Percentiles rank a stretch among this genome's conserved stretches.
Conservation (phyloP, 2,113 vertebrate species). For the Myrmecophaga tridactyla region DNA sequence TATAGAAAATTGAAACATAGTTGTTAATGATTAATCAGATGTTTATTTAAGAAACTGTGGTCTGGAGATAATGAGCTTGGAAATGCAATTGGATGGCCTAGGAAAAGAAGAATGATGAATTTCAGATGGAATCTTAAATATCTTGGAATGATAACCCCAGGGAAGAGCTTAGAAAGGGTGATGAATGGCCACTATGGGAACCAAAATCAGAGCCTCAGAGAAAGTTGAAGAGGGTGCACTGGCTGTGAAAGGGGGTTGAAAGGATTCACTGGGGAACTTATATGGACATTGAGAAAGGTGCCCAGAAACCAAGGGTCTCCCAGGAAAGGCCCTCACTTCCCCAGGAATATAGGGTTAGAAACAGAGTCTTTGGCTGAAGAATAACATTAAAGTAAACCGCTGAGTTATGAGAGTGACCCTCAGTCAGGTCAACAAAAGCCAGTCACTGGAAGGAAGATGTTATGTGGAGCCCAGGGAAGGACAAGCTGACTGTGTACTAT, state of each 20-base stretch:
- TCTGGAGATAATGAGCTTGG: not conserved
- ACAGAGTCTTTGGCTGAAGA: not conserved
- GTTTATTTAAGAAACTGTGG: constrained; percentile 23
- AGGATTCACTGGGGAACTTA: not conserved
- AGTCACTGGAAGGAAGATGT: not conserved
- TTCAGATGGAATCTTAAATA: not conserved
- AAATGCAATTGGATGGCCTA: not conserved
- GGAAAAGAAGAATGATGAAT: not conserved
- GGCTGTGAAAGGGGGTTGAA: not conserved
- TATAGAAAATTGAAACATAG: not conserved
- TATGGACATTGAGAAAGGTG: not conserved
- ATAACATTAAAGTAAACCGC: not conserved
- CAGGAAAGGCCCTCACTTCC: not conserved
- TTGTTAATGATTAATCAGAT: not conserved
- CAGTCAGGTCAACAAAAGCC: not conserved
- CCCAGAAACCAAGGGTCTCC: not conserved
- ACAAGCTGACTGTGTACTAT: not conserved
- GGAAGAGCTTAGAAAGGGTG: not conserved
- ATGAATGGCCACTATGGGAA: not conserved
- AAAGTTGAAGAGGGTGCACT: not conserved
- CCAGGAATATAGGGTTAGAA: not conserved
- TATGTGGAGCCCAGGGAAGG: not conserved
- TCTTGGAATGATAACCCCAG: not conserved
- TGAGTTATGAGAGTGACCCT: not conserved
- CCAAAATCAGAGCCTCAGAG: not conserved